Conservation (phyloP, 2,888 invertebrate species). For the Idaea aversata region DNA sequence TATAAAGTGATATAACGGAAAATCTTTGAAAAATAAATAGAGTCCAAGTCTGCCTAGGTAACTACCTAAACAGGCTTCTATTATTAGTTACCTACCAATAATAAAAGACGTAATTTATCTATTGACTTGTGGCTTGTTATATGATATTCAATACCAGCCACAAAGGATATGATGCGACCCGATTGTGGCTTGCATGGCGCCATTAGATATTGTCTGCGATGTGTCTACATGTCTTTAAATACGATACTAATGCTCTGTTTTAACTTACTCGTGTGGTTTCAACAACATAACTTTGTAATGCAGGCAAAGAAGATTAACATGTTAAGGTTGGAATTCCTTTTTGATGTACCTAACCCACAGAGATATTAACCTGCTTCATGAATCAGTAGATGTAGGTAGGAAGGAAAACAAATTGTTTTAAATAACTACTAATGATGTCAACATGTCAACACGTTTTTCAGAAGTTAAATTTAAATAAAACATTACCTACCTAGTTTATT, state of each 20-base stretch:
- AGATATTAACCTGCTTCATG: not conserved
- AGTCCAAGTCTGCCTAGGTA: too few relatives aligned
- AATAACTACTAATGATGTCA: constrained; percentile 15
- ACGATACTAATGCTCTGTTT: not conserved
- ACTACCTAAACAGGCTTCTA: not conserved
- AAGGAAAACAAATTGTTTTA: constrained; percentile 1
- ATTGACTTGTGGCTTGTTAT: constrained; percentile 42
- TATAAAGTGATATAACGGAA: too few relatives aligned
- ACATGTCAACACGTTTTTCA: constrained; percentile 1
- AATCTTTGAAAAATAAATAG: too few relatives aligned
- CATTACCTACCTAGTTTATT: not conserved
- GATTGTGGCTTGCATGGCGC: constrained; percentile 54
- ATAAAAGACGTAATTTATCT: not conserved
- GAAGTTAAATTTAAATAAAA: not conserved
- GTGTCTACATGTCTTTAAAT: not conserved
- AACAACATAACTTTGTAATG: not conserved
- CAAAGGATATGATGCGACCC: constrained; percentile 50
- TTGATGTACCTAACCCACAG: not conserved
- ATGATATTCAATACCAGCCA: constrained; percentile 55
- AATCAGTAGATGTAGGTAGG: not conserved
- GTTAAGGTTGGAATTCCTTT: not conserved
- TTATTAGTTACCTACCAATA: not conserved
- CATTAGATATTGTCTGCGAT: constrained; percentile 13
- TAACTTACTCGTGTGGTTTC: not conserved
- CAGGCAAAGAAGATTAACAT: not conserved